A percentile compares a stretch with the other conserved stretches of the same genome.
Conservation (phyloP, 2,797 vertebrate species). For the Sandelia bainsii region DNA sequence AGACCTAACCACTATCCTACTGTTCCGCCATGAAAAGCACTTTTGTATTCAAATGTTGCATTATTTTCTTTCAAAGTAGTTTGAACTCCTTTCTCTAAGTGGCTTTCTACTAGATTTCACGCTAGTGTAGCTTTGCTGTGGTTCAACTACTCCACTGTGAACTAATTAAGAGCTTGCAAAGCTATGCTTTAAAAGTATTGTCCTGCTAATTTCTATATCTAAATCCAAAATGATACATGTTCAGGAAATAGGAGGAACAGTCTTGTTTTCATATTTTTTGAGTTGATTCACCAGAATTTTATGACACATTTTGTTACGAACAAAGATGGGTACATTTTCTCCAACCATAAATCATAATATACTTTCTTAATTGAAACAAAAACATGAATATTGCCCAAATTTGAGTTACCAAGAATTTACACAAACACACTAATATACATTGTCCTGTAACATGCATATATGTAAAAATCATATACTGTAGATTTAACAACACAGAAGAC, state of each 20-base stretch:
- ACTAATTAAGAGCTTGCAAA: conserved; percentile 38
- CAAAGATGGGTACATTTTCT: background rate
- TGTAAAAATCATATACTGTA: background rate
- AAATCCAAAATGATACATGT: background rate
- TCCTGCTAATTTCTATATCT: background rate
- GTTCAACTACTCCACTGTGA: conserved; percentile 6
- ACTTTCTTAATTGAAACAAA: background rate
- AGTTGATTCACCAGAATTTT: background rate
- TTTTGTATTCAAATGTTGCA: too few species aligned
- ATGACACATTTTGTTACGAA: background rate
- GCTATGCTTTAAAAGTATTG: conserved; percentile 29
- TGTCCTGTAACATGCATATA: background rate
- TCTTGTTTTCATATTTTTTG: background rate
- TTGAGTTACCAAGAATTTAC: too few species aligned
- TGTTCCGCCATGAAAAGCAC: too few species aligned
- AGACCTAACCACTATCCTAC: too few species aligned
- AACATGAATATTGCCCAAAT: background rate
- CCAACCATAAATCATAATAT: background rate
- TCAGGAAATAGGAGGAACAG: background rate
- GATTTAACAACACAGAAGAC: too few species aligned
- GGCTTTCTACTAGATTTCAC: too few species aligned
- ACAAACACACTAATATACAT: background rate
- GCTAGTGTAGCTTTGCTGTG: too few species aligned
- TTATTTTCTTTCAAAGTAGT: too few species aligned
- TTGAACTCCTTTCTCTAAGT: too few species aligned